These are phyloP conservation scores for Crypturellus undulatus DNA, from an alignment of 2,113 vertebrate genomes.

Conservation along the genomic window DNA sequence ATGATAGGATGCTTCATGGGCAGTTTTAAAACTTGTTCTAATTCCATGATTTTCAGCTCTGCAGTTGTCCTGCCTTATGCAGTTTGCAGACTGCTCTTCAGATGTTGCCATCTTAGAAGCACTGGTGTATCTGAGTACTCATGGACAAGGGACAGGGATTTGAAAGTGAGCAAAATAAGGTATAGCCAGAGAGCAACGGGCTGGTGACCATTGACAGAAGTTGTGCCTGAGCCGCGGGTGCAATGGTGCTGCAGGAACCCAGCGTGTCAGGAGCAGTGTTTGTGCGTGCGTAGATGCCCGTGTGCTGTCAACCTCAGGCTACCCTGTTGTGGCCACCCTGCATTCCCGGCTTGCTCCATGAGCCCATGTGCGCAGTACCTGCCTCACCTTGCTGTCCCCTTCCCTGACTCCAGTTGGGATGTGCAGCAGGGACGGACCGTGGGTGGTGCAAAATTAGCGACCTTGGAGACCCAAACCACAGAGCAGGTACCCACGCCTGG, in stretches of 20 bases:
- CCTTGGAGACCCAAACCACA: neutral
- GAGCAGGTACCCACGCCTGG: rapidly evolving
- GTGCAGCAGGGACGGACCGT: neutral
- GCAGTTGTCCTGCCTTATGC: neutral
- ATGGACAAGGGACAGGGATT: neutral
- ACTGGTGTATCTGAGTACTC: neutral
- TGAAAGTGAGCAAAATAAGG: neutral
- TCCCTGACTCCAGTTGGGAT: neutral
- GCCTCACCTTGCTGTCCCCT: neutral
- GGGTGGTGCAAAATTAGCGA: neutral
- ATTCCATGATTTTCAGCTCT: neutral
- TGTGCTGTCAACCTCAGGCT: rapidly evolving
- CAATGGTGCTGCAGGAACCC: rapidly evolving
- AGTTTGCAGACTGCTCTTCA: neutral
- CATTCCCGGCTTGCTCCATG: neutral
- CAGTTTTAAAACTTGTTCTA: neutral
- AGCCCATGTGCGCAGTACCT: neutral
- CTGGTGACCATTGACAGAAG: neutral
- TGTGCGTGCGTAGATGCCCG: neutral
- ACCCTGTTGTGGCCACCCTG: rapidly evolving
- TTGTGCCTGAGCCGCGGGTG: neutral
- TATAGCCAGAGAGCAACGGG: neutral
- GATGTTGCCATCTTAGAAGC: rapidly evolving
- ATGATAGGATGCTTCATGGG: neutral
- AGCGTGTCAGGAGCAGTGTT: rapidly evolving